These are phyloP conservation scores for Acromyrmex echinatior DNA, from an alignment of 1,140 invertebrate genomes.

Conservation along the genomic window DNA sequence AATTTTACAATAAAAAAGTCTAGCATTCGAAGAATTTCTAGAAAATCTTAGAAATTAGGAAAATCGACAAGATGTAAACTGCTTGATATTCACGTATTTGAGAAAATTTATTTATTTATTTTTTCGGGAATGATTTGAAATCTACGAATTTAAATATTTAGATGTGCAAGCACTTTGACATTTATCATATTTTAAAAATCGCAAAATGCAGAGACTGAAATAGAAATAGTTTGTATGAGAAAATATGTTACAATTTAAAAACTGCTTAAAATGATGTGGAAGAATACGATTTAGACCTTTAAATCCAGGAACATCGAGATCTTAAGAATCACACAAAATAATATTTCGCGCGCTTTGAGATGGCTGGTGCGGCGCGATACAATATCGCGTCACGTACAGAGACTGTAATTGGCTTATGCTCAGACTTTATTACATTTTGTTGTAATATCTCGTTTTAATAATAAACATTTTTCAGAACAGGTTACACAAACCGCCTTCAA, in stretches of 20 bases:
- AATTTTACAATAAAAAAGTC: constrained; percentile 6
- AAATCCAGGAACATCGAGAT: constrained; percentile 54
- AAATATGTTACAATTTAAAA: background rate
- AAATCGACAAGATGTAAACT: background rate
- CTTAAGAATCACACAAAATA: constrained; percentile 13
- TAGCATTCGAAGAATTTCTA: background rate
- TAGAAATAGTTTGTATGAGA: background rate
- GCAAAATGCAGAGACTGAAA: background rate
- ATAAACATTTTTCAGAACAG: constrained; percentile 66
- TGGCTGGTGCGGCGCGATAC: constrained; percentile 24
- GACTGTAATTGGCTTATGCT: constrained; percentile 65
- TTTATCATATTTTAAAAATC: constrained; percentile 2
- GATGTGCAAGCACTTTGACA: background rate
- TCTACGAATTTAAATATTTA: constrained; percentile 8
- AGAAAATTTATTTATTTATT: background rate
- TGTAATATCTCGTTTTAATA: constrained; percentile 67
- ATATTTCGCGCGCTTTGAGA: constrained; percentile 43
- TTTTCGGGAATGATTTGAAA: background rate
- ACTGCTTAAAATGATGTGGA: background rate
- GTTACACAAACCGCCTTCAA: constrained; percentile 47
- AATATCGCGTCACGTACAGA: constrained; percentile 46
- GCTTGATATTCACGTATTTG: background rate
- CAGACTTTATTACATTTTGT: constrained; percentile 65
- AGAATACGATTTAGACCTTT: constrained; percentile 41
- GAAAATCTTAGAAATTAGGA: background rate